phyloP scores from a whole-genome alignment of 2,113 vertebrate genomes.

The Holacanthus passer region DNA sequence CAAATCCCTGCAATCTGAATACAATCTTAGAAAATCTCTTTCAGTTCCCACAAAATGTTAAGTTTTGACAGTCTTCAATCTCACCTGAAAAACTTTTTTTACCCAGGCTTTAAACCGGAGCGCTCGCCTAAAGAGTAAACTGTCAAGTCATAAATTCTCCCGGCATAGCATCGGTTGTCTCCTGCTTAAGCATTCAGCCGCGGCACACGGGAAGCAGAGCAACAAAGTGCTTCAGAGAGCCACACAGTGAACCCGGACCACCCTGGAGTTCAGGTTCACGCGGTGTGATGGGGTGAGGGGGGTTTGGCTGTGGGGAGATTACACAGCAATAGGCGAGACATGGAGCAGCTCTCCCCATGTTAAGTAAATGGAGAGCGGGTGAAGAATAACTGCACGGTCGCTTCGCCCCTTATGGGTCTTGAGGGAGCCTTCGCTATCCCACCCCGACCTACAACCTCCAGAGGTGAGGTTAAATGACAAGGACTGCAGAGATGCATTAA shows the following conservation, averaged over 20 bases:
- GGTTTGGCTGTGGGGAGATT: constrained; percentile 54
- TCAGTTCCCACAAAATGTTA: neutral
- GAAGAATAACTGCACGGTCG: constrained; percentile 67
- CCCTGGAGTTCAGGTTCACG: constrained; percentile 61
- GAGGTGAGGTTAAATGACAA: constrained; percentile 81
- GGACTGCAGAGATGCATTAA: constrained; percentile 81
- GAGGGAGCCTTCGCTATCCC: constrained; percentile 44
- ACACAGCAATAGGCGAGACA: constrained; percentile 49
- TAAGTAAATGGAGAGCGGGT: constrained; percentile 76
- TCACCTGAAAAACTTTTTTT: constrained; percentile 17
- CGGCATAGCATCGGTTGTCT: constrained; percentile 22
- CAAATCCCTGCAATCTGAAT: neutral
- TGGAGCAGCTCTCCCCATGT: constrained; percentile 62
- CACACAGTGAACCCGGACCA: constrained; percentile 51
- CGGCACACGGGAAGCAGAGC: constrained; percentile 16
- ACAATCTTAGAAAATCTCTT: neutral
- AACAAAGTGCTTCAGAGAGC: constrained; percentile 56
- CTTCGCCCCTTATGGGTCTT: constrained; percentile 58
- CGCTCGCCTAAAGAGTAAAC: constrained; percentile 2
- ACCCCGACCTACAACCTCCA: constrained; percentile 64
- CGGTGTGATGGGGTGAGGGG: constrained; percentile 25
- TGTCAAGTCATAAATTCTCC: constrained; percentile 11
- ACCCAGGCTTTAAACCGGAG: neutral
- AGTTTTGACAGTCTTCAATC: constrained; percentile 14
- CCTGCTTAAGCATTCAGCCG: constrained; percentile 65